Conservation (phyloP, 2,797 vertebrate genomes). For the Poecilia wingei region DNA sequence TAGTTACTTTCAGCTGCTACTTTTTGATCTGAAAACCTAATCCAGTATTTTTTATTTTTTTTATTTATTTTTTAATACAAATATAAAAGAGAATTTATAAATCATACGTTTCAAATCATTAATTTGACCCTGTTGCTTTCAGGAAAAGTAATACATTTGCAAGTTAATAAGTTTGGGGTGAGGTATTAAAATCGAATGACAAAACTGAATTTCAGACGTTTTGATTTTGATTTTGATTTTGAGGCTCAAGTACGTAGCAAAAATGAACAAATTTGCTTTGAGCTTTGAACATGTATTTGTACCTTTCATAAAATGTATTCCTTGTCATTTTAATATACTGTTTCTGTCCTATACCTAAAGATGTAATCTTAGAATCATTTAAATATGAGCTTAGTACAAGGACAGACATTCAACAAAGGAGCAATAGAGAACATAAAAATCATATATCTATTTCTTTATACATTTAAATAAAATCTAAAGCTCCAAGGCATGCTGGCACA, state of each 20-base stretch:
- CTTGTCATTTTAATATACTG: background rate
- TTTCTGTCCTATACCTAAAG: background rate
- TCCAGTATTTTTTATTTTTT: background rate
- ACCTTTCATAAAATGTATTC: background rate
- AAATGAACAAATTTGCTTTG: background rate
- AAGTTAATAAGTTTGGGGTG: background rate
- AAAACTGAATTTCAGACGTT: background rate
- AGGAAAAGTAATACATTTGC: background rate
- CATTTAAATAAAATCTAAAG: background rate
- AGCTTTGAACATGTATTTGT: background rate
- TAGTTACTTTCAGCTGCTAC: background rate
- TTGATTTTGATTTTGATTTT: background rate
- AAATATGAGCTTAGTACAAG: background rate
- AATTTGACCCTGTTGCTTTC: background rate
- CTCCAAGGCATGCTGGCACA: background rate
- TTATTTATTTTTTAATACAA: no score
- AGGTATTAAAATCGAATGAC: background rate
- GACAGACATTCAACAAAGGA: background rate
- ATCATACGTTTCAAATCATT: background rate
- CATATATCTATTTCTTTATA: background rate
- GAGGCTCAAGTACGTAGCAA: background rate
- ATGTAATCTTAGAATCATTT: background rate
- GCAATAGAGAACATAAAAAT: background rate
- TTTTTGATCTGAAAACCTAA: background rate
- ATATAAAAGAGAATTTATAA: background rate